Evolutionary conservation across 1,140 invertebrate species (phyloP).

Genomic region (Monochamus saltuarius): DNA sequence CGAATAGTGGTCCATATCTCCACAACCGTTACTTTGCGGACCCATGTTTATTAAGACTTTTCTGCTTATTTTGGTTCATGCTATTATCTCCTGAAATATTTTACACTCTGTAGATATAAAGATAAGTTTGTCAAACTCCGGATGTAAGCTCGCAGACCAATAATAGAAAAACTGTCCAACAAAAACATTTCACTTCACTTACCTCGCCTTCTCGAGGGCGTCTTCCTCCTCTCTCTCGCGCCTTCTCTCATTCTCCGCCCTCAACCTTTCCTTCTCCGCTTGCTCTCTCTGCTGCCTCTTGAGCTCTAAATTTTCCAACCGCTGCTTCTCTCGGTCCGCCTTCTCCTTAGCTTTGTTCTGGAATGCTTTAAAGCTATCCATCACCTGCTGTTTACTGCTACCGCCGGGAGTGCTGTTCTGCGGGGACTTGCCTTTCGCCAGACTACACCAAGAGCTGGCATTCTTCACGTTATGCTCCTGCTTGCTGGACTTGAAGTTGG

Average conservation of each 20-base stretch:
- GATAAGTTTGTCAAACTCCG: no score
- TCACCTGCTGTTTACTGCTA: constrained; percentile 62
- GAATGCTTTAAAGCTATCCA: constrained; percentile 77
- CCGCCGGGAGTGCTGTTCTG: constrained; percentile 59
- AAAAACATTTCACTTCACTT: no score
- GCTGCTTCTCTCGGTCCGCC: constrained; percentile 81
- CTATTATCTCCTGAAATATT: no score
- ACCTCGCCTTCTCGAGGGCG: constrained; percentile 68
- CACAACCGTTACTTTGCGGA: no score
- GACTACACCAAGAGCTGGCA: constrained; percentile 90
- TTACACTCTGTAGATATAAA: no score
- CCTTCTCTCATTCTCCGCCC: constrained; percentile 77
- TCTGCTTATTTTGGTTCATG: no score
- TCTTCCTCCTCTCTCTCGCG: constrained; percentile 80
- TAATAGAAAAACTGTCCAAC: no score
- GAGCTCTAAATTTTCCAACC: constrained; percentile 80
- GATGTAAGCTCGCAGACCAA: no score
- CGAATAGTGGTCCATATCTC: no score
- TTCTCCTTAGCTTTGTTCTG: constrained; percentile 95
- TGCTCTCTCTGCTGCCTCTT: constrained; percentile 78
- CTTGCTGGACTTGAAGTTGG: constrained; percentile 50
- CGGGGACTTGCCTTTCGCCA: constrained; percentile 79
- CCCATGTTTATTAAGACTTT: no score
- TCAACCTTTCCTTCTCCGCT: constrained; percentile 75
- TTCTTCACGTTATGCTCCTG: constrained; percentile 76